Conservation (phyloP, 1,140 invertebrate species). For the Tetragnatha versicolor region DNA sequence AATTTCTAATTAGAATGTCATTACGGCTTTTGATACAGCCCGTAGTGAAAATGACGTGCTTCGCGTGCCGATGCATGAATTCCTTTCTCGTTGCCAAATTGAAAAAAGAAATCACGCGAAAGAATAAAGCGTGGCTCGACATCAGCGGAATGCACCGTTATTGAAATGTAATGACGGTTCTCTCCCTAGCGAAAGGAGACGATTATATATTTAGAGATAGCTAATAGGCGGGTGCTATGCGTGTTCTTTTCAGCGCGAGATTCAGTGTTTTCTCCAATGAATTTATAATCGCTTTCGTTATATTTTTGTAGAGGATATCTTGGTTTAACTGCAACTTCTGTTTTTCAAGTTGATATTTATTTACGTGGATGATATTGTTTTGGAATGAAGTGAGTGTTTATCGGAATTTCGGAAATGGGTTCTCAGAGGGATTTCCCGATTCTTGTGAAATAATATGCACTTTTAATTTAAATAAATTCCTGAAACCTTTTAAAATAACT, state of each 20-base stretch:
- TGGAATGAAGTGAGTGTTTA: no score
- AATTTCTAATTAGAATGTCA: constrained; percentile 40
- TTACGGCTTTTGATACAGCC: constrained; percentile 13
- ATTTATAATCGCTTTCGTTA: no score
- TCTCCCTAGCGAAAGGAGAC: not conserved
- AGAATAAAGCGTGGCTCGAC: constrained; percentile 10
- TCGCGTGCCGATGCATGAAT: constrained; percentile 29
- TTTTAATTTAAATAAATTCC: no score
- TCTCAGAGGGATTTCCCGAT: no score
- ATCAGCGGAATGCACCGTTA: constrained; percentile 13
- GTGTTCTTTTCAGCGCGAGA: not conserved
- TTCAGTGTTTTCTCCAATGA: not conserved
- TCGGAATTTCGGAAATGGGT: no score
- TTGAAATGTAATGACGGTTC: constrained; percentile 23
- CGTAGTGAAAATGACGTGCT: constrained; percentile 22
- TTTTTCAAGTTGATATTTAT: no score
- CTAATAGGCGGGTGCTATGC: not conserved
- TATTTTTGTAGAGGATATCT: no score
- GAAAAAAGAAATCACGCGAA: not conserved
- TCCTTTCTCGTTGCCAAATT: not conserved
- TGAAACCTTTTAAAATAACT: no score
- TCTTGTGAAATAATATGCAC: no score
- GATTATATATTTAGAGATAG: not conserved
- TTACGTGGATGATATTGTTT: no score
- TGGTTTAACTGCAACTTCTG: no score